Base-by-base conservation (phyloP, 2,113 vertebrate species). In the Anolis carolinensis region DNA sequence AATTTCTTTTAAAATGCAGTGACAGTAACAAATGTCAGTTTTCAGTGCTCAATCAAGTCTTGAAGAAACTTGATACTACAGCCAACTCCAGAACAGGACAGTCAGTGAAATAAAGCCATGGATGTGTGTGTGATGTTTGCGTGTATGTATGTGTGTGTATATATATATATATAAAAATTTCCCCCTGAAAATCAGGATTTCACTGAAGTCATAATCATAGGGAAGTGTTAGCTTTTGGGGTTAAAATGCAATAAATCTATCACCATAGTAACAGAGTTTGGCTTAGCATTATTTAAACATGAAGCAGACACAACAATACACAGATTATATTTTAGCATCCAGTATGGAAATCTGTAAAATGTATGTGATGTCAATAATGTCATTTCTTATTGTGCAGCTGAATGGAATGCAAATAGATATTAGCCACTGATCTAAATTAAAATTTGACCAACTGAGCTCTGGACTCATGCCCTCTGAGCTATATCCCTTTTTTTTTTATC, bases 91-190 rank as follows among this genome's bases (percentile, higher is more conserved):
- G 55, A 11, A 59, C 55, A 59, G 55, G 55, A 59, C 55, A 16
- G 34, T 74, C 13, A 63, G 73, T 81, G 87, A 81, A 88, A 82
- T 84, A 44, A 63, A 65, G 87, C 76, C 73, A 89, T 55, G 70
- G 13, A 14, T 74, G 70, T 70, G 79, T 91, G 36, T 63, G n/a
- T 63, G n/a, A n/a, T n/a, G n/a, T n/a, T n/a, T n/a, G n/a, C n/a
- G 1, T 89, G 82, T 83, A 68, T 71, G n/a, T n/a, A n/a, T n/a
- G n/a, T n/a, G n/a, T n/a, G n/a, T n/a, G n/a, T n/a, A n/a, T n/a
- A n/a, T n/a, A n/a, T n/a, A n/a, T n/a, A n/a, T n/a, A n/a, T n/a
- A n/a, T n/a, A n/a, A n/a, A n/a, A 0, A 0, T 78, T 86, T 86
- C 76, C 14, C 8, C 52, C 14, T 0, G 0, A 25, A 4, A 59